phyloP scores from a whole-genome alignment of 2,888 invertebrate genomes.

The Sepioteuthis lessoniana region DNA sequence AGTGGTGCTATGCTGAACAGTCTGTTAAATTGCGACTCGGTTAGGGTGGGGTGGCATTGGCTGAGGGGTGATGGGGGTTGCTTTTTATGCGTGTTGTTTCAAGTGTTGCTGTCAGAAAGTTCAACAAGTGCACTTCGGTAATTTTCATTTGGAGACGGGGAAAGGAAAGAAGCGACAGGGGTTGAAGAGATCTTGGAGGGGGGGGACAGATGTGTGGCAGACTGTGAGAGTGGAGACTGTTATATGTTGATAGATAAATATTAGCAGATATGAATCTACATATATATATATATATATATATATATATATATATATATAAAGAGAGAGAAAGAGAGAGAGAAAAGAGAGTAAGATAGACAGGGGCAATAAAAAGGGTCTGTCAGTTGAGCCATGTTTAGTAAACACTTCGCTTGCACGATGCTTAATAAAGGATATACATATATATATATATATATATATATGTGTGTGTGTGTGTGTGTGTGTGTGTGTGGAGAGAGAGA shows the following conservation, averaged over 20 bases:
- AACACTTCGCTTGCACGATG: too few species aligned
- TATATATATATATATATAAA: too few species aligned
- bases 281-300: neutral
- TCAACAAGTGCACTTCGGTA: neutral
- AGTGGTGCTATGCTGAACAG: neutral
- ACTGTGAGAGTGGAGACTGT: neutral
- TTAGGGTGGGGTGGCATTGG: neutral
- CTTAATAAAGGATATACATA: too few species aligned
- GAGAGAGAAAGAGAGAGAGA: neutral
- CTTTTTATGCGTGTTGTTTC: neutral
- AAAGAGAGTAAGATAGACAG: too few species aligned
- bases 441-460: too few species aligned
- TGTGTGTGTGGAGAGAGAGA: too few species aligned
- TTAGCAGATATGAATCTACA: neutral
- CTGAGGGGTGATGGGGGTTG: too few species aligned
- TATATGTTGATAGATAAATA: neutral
- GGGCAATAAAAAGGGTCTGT: neutral
- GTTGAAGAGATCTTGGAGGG: neutral
- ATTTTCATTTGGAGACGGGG: neutral
- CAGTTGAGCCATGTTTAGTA: too few species aligned
- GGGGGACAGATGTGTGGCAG: neutral
- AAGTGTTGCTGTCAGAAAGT: conserved; percentile 33
- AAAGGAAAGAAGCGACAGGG: neutral
- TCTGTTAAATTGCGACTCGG: neutral
- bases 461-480: too few species aligned